Conservation (phyloP, 1,140 invertebrate species). For the Caenorhabditis brenneri region DNA sequence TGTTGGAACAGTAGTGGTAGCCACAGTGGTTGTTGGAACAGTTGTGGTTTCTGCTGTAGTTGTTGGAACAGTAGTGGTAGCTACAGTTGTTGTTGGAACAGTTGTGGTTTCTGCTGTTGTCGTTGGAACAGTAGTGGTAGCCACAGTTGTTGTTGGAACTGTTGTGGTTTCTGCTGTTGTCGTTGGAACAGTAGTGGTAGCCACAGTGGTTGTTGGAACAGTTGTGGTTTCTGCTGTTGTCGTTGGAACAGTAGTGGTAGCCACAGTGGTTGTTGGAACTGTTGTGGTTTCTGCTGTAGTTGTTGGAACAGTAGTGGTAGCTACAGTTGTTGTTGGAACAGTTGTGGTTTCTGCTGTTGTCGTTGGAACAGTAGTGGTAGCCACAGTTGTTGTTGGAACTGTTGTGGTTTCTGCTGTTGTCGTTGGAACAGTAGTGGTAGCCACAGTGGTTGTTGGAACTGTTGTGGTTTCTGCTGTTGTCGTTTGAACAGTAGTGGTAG, state of each 20-base stretch:
- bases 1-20: too few relatives aligned
- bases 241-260: too few relatives aligned
- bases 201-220: neutral
- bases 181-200: neutral
- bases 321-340: neutral
- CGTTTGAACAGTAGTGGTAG: neutral
- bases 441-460: neutral
- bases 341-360: neutral
- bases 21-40: too few relatives aligned
- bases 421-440: neutral
- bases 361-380: neutral
- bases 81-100: too few relatives aligned
- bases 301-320: neutral
- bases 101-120: too few relatives aligned
- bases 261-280: neutral
- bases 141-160: too few relatives aligned
- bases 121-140: too few relatives aligned
- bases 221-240: neutral
- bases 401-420: neutral
- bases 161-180: too few relatives aligned
- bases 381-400: neutral
- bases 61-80: too few relatives aligned
- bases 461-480: neutral
- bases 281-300: neutral
- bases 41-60: too few relatives aligned